Base-by-base conservation (phyloP, 2,888 invertebrate species). In the Netelia inedita region DNA sequence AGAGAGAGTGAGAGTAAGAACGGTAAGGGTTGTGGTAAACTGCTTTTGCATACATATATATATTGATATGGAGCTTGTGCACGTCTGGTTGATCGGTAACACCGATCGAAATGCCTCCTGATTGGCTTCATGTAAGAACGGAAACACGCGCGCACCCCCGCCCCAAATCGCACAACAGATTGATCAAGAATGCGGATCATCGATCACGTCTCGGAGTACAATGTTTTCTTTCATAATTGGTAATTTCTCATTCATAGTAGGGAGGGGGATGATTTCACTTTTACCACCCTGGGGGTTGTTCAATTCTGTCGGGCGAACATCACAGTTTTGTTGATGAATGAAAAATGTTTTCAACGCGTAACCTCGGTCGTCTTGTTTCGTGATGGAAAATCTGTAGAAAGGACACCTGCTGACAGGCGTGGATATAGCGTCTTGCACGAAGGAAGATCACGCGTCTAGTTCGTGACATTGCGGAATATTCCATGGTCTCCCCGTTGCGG, bases 241-340 rank as follows among this genome's bases (percentile, higher is more conserved):
- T 35, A 35, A 35, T 35, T 35, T 35, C 35, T 35, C 35, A 35
- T 35, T 35, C 35, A 6, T 35, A 35, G 35, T 35, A 35, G 35
- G 35, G 6, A 35, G 35, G 35, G 35, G 3, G 35, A 35, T 35
- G 35, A 3, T 35, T 35, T 35, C 35, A 35, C 35, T 35, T 35
- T 35, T 35, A 35, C 6, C 35, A 35, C 35, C 35, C 35, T 35
- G 6, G 35, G 35, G 46, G 10, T 46, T 46, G 46, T 46, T 46
- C 46, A 14, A 46, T 46, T 46, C 46, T 8, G 14, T 14, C 14
- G 14, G 8, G 3, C 46, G 14, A 10, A 5, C 11, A 46, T 46
- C 14, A 14, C 46, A 46, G 46, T 46, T 46, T 14, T 35, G 73
- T 83, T 46, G 85, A 85, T 83, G 65, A 79, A 85, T 83, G 72